phyloP scores from a whole-genome alignment of 2,888 invertebrate genomes.

The Coremacera marginata region DNA sequence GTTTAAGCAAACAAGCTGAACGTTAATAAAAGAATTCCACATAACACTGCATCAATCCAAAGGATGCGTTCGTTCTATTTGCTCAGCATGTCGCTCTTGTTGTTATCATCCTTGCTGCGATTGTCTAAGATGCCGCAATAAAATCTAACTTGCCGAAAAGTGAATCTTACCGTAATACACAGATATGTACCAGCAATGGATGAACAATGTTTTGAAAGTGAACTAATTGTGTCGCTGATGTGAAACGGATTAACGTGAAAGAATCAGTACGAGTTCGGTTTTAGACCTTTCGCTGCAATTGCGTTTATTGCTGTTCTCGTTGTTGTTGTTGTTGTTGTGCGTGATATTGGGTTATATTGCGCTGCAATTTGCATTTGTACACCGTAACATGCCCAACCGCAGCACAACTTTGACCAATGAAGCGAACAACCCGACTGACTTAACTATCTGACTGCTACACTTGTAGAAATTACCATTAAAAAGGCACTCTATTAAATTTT shows the following conservation, averaged over 20 bases:
- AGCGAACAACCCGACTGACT: not conserved
- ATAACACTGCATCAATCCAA: constrained; percentile 1
- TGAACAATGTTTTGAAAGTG: constrained; percentile 50
- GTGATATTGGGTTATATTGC: constrained; percentile 63
- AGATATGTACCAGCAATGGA: constrained; percentile 42
- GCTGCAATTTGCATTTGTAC: constrained; percentile 61
- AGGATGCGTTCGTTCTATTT: constrained; percentile 26
- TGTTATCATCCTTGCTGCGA: constrained; percentile 47
- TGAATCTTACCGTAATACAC: constrained; percentile 31
- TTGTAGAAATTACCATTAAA: not conserved
- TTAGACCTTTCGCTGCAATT: constrained; percentile 3
- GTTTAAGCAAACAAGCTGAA: constrained; percentile 17
- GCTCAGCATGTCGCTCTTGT: constrained; percentile 36
- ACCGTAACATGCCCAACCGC: constrained; percentile 29
- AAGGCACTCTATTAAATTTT: too few species aligned
- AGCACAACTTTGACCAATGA: not conserved
- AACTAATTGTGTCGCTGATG: constrained; percentile 66
- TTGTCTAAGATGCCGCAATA: constrained; percentile 68
- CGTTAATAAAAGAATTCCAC: not conserved
- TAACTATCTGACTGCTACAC: not conserved
- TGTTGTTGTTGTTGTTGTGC: constrained; percentile 40
- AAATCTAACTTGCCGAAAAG: constrained; percentile 60
- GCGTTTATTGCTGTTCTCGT: constrained; percentile 30
- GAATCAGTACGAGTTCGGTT: not conserved
- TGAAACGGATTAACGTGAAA: constrained; percentile 61